Evolutionary conservation across 1,140 invertebrate genomes (phyloP).

Genomic region (Delia radicum): DNA sequence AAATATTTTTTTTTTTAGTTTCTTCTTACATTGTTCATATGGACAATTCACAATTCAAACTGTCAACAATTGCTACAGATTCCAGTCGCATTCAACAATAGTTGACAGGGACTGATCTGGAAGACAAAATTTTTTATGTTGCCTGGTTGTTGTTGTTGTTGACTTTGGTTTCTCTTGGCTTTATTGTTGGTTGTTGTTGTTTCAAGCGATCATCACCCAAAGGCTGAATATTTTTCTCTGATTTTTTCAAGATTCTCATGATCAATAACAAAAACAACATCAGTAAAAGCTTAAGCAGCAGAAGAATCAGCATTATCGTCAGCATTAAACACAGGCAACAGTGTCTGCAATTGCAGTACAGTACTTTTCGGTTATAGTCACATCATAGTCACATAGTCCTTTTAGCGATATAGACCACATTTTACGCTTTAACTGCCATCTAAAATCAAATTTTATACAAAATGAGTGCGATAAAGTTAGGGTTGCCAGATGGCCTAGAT

Average conservation of each 20-base stretch:
- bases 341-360: too few species aligned
- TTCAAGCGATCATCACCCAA: neutral
- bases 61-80: conserved; percentile 26
- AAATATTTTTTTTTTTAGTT: too few species aligned
- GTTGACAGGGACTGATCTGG: conserved; percentile 26
- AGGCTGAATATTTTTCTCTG: neutral
- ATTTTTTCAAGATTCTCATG: neutral
- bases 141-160: neutral
- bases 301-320: neutral
- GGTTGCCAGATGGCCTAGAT: too few species aligned
- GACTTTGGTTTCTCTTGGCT: neutral
- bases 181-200: too few species aligned
- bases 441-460: too few species aligned
- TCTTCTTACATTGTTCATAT: conserved; percentile 1
- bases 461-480: too few species aligned
- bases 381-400: too few species aligned
- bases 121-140: conserved; percentile 1
- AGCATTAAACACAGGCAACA: too few species aligned
- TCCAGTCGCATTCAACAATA: conserved; percentile 14
- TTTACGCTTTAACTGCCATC: too few species aligned
- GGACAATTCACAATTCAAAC: conserved; percentile 18
- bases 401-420: too few species aligned
- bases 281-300: too few species aligned
- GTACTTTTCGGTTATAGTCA: too few species aligned
- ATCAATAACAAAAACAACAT: neutral